Evolutionary conservation across 2,888 invertebrate genomes (phyloP).

Genomic region (Acronicta psi): DNA sequence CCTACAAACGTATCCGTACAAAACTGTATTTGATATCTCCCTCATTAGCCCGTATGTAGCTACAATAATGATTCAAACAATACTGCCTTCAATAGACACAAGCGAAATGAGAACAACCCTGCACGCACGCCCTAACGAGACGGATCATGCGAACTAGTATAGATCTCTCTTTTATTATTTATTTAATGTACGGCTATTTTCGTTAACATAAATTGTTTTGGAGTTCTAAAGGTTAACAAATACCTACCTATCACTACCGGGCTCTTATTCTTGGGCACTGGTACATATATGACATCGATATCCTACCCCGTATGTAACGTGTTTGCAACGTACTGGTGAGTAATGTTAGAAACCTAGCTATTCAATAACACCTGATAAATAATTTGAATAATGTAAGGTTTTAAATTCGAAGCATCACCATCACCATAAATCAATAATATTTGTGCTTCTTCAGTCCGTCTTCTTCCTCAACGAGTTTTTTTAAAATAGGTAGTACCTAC

Average conservation of each 20-base stretch:
- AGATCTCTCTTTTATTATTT: slow-evolving; percentile 39
- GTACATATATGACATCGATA: no score
- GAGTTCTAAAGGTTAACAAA: not conserved
- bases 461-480: no score
- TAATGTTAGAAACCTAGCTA: no score
- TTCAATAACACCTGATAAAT: no score
- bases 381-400: no score
- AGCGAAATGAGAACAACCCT: slow-evolving; percentile 51
- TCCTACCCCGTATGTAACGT: no score
- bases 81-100: slow-evolving; percentile 44
- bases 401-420: no score
- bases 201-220: slow-evolving; percentile 32
- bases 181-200: slow-evolving; percentile 42
- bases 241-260: not conserved
- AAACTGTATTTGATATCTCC: slow-evolving; percentile 46
- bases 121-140: slow-evolving; percentile 60
- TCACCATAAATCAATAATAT: no score
- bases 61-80: slow-evolving; percentile 54
- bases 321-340: no score
- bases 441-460: no score
- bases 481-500: no score
- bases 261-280: no score
- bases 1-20: slow-evolving; percentile 13
- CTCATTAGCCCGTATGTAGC: slow-evolving; percentile 38
- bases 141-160: slow-evolving; percentile 59